Percentiles rank a stretch among this genome's conserved stretches.
Conservation (phyloP, 2,888 invertebrate genomes). For the Leucoptera coffeella region DNA sequence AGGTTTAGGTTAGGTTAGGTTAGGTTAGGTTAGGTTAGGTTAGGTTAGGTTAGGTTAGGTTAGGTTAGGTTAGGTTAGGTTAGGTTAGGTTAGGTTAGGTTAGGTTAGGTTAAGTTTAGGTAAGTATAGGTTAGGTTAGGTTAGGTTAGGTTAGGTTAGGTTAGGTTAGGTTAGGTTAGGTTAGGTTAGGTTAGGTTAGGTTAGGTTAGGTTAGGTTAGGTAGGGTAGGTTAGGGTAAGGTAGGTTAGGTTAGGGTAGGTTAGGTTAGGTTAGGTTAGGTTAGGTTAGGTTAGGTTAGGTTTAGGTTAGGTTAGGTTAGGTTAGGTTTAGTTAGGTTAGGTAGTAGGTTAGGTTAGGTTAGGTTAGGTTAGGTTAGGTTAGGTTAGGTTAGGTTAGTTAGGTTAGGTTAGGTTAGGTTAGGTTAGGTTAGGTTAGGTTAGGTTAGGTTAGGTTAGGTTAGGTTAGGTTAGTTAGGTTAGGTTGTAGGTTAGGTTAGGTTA, state of each 20-base stretch:
- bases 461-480: slow-evolving; percentile 12
- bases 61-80: slow-evolving; percentile 5
- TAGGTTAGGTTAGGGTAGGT: slow-evolving; percentile 4
- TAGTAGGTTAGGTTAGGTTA: slow-evolving; percentile 8
- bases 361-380: slow-evolving; percentile 9
- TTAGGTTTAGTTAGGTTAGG: slow-evolving; percentile 10
- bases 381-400: slow-evolving; percentile 2
- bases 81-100: slow-evolving; percentile 5
- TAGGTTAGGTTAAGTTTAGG: slow-evolving; percentile 4
- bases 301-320: slow-evolving; percentile 9
- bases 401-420: slow-evolving; percentile 10
- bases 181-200: slow-evolving; percentile 5
- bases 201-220: slow-evolving; percentile 5
- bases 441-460: slow-evolving; percentile 12
- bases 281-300: slow-evolving; percentile 10
- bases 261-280: slow-evolving; percentile 7
- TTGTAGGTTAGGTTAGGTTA: slow-evolving; percentile 8
- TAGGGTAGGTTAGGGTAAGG: slow-evolving; percentile 3
- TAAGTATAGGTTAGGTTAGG: too few relatives aligned
- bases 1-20: slow-evolving; percentile 3
- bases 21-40: slow-evolving; percentile 3
- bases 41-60: slow-evolving; percentile 3
- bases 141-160: slow-evolving; percentile 4
- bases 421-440: slow-evolving; percentile 12
- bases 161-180: slow-evolving; percentile 5